Evolutionary conservation across 1,140 invertebrate species (phyloP).

Genomic region (Acyrthosiphon pisum): DNA sequence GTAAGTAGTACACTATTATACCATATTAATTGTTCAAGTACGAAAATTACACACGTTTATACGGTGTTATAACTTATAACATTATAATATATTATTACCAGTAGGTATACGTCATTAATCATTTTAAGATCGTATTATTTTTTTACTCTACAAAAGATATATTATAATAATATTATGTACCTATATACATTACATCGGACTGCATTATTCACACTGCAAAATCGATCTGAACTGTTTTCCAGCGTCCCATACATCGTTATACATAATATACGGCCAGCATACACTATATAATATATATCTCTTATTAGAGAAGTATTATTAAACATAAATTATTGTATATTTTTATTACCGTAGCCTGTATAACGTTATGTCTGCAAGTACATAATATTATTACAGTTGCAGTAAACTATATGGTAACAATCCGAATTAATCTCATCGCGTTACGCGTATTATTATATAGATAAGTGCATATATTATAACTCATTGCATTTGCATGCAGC

Average conservation of each 20-base stretch:
- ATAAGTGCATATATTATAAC: not conserved
- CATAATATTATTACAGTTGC: not conserved
- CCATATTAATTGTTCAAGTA: no score
- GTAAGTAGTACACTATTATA: no score
- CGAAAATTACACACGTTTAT: no score
- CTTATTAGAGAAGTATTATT: no score
- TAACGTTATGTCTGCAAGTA: not conserved
- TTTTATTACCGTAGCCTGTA: not conserved
- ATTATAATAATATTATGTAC: not conserved
- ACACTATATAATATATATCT: no score
- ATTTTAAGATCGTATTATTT: no score
- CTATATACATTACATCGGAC: not conserved
- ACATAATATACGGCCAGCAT: not conserved
- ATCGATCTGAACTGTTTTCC: not conserved
- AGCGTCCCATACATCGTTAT: not conserved
- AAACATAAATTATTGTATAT: no score
- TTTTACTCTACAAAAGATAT: not conserved
- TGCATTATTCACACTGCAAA: not conserved
- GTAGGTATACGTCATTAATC: no score
- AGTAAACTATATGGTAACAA: not conserved
- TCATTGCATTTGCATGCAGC: not conserved
- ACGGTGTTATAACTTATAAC: no score
- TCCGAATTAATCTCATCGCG: not conserved
- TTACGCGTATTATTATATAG: not conserved
- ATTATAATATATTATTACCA: no score